phyloP scores from a whole-genome alignment of 2,888 invertebrate genomes.

The Lasius platythorax region DNA sequence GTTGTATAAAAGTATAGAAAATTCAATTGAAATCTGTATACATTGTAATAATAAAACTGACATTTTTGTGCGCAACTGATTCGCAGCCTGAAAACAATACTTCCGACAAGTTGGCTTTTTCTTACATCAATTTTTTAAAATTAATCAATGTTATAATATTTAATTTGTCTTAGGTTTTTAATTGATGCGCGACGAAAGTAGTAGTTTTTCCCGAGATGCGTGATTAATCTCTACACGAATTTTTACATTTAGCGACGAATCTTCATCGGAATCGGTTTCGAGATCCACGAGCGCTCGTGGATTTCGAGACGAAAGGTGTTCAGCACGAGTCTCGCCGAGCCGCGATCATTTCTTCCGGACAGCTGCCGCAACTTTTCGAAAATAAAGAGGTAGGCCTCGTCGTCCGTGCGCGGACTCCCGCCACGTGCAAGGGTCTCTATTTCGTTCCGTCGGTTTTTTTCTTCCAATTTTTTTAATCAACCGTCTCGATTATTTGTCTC shows the following conservation, averaged over 20 bases:
- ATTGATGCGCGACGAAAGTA: not conserved
- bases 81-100: not conserved
- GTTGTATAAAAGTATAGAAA: not conserved
- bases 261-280: not conserved
- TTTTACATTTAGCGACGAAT: slow-evolving; percentile 5
- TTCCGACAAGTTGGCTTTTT: not conserved
- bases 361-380: slow-evolving; percentile 75
- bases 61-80: not conserved
- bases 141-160: not conserved
- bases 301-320: slow-evolving; percentile 51
- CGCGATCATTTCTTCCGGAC: slow-evolving; percentile 74
- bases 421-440: slow-evolving; percentile 41
- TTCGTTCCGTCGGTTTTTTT: slow-evolving; percentile 6
- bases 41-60: not conserved
- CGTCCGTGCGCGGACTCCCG: slow-evolving; percentile 20
- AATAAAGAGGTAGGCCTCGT: slow-evolving; percentile 54
- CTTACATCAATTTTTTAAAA: not conserved
- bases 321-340: slow-evolving; percentile 68
- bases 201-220: not conserved
- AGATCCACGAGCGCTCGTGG: slow-evolving; percentile 17
- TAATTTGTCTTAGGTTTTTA: not conserved
- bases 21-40: not conserved
- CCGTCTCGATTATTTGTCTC: slow-evolving; percentile 16
- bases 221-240: not conserved
- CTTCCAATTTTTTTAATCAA: slow-evolving; percentile 37